Evolutionary conservation across 2,888 invertebrate genomes (phyloP), one percentile per base, ranked within the genome.

Genomic region (Microctonus hyperodae): DNA sequence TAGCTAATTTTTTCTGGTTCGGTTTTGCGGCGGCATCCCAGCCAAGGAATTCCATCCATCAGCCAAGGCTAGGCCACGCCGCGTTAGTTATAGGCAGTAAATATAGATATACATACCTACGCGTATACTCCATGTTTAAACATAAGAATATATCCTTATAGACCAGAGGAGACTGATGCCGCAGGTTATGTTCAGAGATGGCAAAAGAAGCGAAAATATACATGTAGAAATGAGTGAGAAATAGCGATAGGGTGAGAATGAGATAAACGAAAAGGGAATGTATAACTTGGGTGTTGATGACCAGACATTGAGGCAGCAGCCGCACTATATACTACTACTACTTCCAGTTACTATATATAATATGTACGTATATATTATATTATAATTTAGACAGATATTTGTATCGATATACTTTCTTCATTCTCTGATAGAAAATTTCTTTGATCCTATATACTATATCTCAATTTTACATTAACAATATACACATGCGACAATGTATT

Each of bases 31-130:
- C 69, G 60, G 67, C 66, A 69, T 65, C 55, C 59, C 59, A 44
- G 59, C 51, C 51, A n/a, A 71, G 71, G 68, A 71, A 73, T 73
- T 73, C 70, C 71, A 70, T 70, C 71, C 69, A 71, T 73, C 71
- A 72, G 69, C 68, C 69, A 50, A 61, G 64, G 70, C 64, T 69
- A 64, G 62, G 66, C 70, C 63, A 72, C 70, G 68, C 60, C 58
- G 65, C 51, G 70, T 72, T 70, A 70, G 69, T 70, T 69, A 68
- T 68, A 68, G 71, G 67, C 60, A 67, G 16, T 44, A 4, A 61
- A 59, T 44, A 61, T 51, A 50, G 13, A 33, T 51, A 61, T 61
- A 55, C 59, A 56, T 35, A 65, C n/a, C 4, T 28, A 60, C 44
- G 31, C 28, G 28, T 28, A 51, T 35, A 61, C 10, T 11, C 13